Percentiles rank a stretch among this genome's conserved stretches.
Conservation (phyloP, 2,113 vertebrate species). For the Elachura formosa region DNA sequence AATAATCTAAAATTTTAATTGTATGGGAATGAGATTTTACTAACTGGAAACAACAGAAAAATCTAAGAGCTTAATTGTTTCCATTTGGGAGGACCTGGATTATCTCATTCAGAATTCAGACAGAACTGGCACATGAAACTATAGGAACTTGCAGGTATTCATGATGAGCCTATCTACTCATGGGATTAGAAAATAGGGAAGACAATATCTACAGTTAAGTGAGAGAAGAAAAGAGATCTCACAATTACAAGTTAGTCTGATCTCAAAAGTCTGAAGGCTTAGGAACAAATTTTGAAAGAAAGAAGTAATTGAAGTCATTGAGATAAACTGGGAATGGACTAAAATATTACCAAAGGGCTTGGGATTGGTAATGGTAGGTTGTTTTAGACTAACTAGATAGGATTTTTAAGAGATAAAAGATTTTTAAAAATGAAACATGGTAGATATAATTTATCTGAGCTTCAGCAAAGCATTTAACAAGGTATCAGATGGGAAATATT, state of each 20-base stretch:
- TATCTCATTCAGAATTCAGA: slow-evolving; percentile 6
- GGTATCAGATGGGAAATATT: background rate
- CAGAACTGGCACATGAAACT: background rate
- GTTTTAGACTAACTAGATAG: background rate
- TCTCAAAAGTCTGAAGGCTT: background rate
- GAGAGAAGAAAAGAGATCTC: background rate
- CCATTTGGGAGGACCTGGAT: background rate
- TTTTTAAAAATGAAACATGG: slow-evolving; percentile 33
- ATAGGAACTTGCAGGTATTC: background rate
- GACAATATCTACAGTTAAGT: background rate
- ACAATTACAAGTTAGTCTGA: background rate
- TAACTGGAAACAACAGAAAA: background rate
- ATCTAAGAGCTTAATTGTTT: background rate
- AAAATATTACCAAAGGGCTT: background rate
- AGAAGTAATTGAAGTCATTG: background rate
- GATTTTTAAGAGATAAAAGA: slow-evolving; percentile 6
- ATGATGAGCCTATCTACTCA: background rate
- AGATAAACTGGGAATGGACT: background rate
- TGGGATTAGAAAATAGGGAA: background rate
- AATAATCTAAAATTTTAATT: background rate
- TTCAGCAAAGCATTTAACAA: slow-evolving; percentile 43
- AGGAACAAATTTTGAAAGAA: slow-evolving; percentile 7
- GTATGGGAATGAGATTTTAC: background rate
- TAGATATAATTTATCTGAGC: slow-evolving; percentile 21
- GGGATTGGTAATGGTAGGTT: background rate